These are phyloP conservation scores for Chloroceryle amazona DNA, from an alignment of 2,797 vertebrate genomes.

Conservation along the genomic window DNA sequence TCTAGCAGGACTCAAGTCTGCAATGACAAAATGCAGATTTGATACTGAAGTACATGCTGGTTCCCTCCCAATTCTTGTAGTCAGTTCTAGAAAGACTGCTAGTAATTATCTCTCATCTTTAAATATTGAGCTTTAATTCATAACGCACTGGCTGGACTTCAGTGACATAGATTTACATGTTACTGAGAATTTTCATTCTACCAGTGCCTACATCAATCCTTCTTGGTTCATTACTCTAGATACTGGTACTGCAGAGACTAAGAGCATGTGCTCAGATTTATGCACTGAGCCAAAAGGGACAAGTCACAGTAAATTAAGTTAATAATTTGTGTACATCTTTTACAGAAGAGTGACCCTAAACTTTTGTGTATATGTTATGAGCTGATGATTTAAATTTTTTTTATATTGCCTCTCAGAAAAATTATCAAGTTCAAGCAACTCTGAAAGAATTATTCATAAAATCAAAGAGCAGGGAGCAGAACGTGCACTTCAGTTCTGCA, in stretches of 20 bases:
- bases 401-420: constrained; percentile 10
- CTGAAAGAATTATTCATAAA: constrained; percentile 46
- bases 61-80: background rate
- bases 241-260: background rate
- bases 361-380: background rate
- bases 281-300: background rate
- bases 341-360: background rate
- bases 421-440: background rate
- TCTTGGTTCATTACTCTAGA: background rate
- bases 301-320: background rate
- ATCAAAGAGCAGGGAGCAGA: background rate
- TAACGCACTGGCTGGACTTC: background rate
- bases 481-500: background rate
- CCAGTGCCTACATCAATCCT: background rate
- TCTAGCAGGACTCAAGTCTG: background rate
- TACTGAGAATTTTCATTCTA: background rate
- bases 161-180: background rate
- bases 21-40: background rate
- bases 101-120: background rate
- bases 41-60: background rate
- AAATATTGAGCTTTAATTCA: background rate
- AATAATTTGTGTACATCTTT: background rate
- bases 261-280: background rate
- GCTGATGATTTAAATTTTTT: background rate
- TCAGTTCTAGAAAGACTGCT: background rate